These are phyloP conservation scores for Tethya wilhelma DNA, from an alignment of 37 sponge, comb jelly and placozoan genomes.

Conservation along the genomic window DNA sequence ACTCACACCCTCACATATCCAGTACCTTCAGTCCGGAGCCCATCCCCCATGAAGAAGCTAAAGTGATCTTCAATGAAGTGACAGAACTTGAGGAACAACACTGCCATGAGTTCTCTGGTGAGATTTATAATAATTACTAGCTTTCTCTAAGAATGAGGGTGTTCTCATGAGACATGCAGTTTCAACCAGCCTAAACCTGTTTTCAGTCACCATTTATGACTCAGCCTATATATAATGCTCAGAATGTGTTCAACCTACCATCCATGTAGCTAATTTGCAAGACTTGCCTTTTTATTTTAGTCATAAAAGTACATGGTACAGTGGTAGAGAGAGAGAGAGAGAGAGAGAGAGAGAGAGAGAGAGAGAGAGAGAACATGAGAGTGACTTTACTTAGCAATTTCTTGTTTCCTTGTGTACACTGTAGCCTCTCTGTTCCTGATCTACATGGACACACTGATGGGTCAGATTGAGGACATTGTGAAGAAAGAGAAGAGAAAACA, in stretches of 20 bases:
- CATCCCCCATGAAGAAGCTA: constrained; percentile 28
- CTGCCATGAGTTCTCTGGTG: constrained; percentile 66
- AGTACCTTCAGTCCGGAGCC: constrained; percentile 69
- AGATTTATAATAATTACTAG: not conserved
- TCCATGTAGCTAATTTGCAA: too few relatives aligned
- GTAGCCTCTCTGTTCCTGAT: constrained; percentile 56
- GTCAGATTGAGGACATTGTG: constrained; percentile 71
- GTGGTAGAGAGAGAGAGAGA: too few relatives aligned
- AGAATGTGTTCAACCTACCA: too few relatives aligned
- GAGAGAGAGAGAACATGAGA: too few relatives aligned
- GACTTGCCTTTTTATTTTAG: too few relatives aligned
- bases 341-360: too few relatives aligned
- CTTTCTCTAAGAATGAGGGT: not conserved
- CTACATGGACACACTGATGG: constrained; percentile 63
- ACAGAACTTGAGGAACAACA: constrained; percentile 36
- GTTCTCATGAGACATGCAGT: too few relatives aligned
- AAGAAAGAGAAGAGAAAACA: constrained; percentile 61
- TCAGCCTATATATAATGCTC: too few relatives aligned
- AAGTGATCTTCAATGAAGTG: constrained; percentile 36
- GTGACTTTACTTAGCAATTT: not conserved
- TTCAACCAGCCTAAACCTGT: too few relatives aligned
- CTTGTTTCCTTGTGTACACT: not conserved
- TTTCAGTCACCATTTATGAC: too few relatives aligned
- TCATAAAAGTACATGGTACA: too few relatives aligned
- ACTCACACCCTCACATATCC: constrained; percentile 1